Conservation (phyloP, 92 coral and sea anemone species). For the Palythoa grandiflora region DNA sequence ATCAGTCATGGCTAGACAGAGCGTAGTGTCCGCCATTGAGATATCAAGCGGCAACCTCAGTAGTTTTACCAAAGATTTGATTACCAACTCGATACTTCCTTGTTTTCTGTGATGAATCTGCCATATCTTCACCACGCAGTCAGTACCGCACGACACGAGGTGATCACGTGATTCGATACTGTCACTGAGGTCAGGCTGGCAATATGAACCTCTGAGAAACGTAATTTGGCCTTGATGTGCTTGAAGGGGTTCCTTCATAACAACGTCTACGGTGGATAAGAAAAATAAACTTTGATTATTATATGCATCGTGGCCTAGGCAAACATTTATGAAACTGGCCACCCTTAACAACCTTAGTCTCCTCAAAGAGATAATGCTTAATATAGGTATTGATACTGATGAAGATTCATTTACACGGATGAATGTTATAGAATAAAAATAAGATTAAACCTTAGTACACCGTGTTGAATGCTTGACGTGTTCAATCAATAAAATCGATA, state of each 20-base stretch:
- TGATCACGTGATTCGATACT: conserved; percentile 77
- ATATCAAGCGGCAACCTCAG: conserved; percentile 79
- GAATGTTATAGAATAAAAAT: no score
- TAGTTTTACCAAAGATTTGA: conserved; percentile 80
- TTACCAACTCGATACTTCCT: conserved; percentile 67
- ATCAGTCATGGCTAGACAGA: conserved; percentile 88
- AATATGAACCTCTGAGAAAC: conserved; percentile 75
- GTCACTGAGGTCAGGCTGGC: conserved; percentile 56
- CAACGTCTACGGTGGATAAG: conserved; percentile 57
- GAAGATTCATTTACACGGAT: no score
- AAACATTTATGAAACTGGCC: no score
- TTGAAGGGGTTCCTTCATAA: conserved; percentile 85
- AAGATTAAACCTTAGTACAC: no score
- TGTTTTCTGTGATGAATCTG: conserved; percentile 58
- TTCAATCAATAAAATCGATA: no score
- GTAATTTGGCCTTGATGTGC: conserved; percentile 94
- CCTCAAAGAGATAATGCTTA: no score
- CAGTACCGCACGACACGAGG: conserved; percentile 90
- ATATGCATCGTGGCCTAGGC: neutral
- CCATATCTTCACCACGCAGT: conserved; percentile 88
- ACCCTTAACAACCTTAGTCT: no score
- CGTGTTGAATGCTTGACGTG: no score
- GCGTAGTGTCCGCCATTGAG: conserved; percentile 83
- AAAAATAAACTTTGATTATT: neutral
- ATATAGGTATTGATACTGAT: no score